Evolutionary conservation across 1,140 invertebrate species (phyloP), one percentile per base, ranked within the genome.

Genomic region (Drosophila auraria): DNA sequence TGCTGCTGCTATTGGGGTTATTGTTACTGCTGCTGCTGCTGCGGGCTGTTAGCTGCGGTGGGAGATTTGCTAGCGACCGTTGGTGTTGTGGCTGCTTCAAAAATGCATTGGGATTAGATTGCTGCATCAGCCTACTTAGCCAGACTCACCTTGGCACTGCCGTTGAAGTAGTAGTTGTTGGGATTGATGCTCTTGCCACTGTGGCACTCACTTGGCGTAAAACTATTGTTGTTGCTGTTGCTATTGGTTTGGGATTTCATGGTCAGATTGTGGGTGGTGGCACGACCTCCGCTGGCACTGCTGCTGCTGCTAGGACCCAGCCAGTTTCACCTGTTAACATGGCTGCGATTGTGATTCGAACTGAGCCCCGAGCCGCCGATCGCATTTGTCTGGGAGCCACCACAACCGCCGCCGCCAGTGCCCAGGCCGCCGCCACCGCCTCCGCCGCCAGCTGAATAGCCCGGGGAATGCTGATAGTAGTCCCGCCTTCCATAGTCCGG

Each of bases 281-380:
- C 69, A 80, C 64, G 80, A 78, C 51, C 66, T 63, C 51, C 75
- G 57, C 66, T 75, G 59, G 74, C 73, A 45, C 75, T 78, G 56
- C 70, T 87, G n/a, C 69, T 69, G 33, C 71, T 80, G 56, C 75
- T 87, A 15, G 51, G 38, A 8, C 56, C 75, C 78, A 92, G 66
- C 78, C 87, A 83, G 78, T 93, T 93, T 93, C 92, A 93, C 92
- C 92, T 93, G 40, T 93, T 93, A 82, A 93, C 92, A 51, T 93
- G 92, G 33, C 77, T 93, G 58, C 92, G 92, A 87, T 92, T 92
- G 58, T 93, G 91, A 78, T 89, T 92, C 8, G 91, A 83, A 78
- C 79, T 92, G 23, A 92, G 74, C 8, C 83, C 91, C 44, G 78
- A 53, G 40, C 78, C 76, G 30, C 74, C 78, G 36, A 91, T 92